Conservation (phyloP, 2,113 vertebrate genomes). For the Tapirus terrestris region DNA sequence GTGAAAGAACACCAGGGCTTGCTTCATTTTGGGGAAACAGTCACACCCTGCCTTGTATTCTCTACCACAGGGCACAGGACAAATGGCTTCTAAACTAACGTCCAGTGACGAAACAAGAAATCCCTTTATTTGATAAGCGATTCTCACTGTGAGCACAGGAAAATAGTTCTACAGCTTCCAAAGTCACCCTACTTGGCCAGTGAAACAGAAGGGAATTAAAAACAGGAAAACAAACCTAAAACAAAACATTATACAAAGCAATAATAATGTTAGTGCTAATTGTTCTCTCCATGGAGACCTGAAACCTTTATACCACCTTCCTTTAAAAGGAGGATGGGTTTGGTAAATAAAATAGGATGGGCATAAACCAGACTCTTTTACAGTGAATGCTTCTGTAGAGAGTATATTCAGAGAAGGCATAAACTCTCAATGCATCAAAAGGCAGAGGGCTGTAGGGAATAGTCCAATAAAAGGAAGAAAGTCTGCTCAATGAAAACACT, state of each 20-base stretch:
- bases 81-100: not conserved
- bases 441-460: constrained; percentile 38
- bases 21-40: not conserved
- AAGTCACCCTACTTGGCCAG: not conserved
- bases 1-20: not conserved
- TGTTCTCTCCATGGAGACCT: constrained; percentile 11
- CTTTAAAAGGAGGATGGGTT: not conserved
- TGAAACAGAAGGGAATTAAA: constrained; percentile 35
- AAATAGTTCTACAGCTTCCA: rapidly evolving
- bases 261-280: not conserved
- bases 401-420: constrained; percentile 23
- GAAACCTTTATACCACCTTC: not conserved
- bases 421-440: constrained; percentile 55
- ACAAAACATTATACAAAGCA: not conserved
- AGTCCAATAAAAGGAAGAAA: constrained; percentile 61
- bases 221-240: not conserved
- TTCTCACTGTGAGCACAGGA: not conserved
- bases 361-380: not conserved
- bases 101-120: not conserved
- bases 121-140: not conserved
- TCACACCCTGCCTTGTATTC: not conserved
- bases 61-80: not conserved
- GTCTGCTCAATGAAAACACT: constrained; percentile 45
- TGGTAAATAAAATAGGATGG: constrained; percentile 14
- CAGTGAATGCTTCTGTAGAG: not conserved